These are phyloP conservation scores for Ammospiza nelsoni DNA, from an alignment of 2,113 vertebrate species.

Conservation along the genomic window DNA sequence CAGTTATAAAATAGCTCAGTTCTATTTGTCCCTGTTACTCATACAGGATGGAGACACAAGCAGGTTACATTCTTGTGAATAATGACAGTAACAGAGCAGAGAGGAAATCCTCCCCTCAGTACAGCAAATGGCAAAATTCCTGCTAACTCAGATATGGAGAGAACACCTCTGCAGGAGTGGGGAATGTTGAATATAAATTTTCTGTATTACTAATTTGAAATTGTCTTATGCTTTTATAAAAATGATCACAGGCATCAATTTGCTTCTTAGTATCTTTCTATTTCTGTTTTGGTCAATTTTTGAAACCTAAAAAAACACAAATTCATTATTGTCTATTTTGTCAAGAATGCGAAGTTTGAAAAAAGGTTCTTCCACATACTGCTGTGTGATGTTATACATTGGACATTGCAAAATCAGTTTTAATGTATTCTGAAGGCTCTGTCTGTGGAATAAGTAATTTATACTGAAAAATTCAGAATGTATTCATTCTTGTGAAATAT, in stretches of 20 bases:
- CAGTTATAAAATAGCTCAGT: background rate
- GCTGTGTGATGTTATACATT: background rate
- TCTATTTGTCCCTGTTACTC: background rate
- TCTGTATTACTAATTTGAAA: background rate
- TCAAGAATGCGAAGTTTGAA: background rate
- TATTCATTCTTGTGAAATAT: background rate
- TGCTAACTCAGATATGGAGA: background rate
- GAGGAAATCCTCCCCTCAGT: background rate
- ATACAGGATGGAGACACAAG: background rate
- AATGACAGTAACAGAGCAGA: background rate
- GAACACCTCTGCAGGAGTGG: background rate
- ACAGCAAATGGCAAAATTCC: background rate
- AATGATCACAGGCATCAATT: background rate
- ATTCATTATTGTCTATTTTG: background rate
- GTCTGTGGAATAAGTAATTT: background rate
- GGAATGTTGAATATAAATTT: background rate
- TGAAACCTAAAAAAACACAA: background rate
- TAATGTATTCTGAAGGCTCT: background rate
- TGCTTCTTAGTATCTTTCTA: background rate
- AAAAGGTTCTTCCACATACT: background rate
- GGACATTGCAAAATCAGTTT: background rate
- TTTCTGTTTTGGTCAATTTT: background rate
- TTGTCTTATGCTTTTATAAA: background rate
- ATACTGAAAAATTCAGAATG: background rate
- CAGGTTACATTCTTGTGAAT: background rate